Conservation (phyloP, 2,888 invertebrate species). For the Oligia latruncula region DNA sequence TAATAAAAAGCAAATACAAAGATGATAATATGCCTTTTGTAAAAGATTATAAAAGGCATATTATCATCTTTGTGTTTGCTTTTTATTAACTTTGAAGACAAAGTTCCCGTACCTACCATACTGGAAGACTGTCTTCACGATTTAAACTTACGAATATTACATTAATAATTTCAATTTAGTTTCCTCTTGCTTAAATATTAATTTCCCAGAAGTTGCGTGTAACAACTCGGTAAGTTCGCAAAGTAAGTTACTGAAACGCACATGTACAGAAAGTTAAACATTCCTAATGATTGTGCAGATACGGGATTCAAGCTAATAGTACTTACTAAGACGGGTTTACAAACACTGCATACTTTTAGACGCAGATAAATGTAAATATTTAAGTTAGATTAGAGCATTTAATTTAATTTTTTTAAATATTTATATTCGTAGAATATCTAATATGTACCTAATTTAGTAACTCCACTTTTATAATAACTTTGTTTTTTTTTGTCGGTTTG, state of each 20-base stretch:
- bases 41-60: neutral
- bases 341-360: neutral
- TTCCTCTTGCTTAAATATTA: conserved; percentile 38
- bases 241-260: conserved; percentile 21
- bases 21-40: neutral
- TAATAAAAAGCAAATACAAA: neutral
- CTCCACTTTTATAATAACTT: neutral
- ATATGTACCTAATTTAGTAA: neutral
- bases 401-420: too few species aligned
- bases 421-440: neutral
- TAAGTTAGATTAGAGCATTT: too few species aligned
- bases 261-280: conserved; percentile 29
- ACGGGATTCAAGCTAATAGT: conserved; percentile 30
- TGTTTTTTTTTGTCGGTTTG: neutral
- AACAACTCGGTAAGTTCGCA: conserved; percentile 22
- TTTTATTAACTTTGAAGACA: neutral
- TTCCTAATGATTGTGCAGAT: conserved; percentile 29
- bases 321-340: neutral
- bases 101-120: neutral
- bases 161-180: conserved; percentile 24
- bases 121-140: conserved; percentile 4
- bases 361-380: neutral
- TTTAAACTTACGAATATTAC: conserved; percentile 16
- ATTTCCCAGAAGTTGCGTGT: conserved; percentile 27
- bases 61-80: too few species aligned